phyloP scores from a whole-genome alignment of 2,888 invertebrate genomes.

The Molorchus minor region DNA sequence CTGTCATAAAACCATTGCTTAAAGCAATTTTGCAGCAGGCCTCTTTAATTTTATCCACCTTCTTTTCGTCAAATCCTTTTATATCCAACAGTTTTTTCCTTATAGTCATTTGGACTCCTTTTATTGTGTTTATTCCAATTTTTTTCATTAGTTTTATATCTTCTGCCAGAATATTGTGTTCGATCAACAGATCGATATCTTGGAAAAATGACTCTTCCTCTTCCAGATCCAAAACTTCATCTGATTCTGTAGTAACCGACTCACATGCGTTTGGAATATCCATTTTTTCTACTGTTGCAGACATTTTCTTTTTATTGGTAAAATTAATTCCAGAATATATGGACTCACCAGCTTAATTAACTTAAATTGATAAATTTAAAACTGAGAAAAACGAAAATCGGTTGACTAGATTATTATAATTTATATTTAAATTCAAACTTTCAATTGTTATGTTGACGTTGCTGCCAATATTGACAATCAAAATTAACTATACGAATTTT shows the following conservation, averaged over 20 bases:
- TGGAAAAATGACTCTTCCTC: conserved; percentile 77
- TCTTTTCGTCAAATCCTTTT: conserved; percentile 78
- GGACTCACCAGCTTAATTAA: too few relatives aligned
- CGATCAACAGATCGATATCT: conserved; percentile 74
- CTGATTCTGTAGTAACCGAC: conserved; percentile 37
- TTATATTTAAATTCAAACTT: conserved; percentile 1
- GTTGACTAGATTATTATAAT: too few relatives aligned
- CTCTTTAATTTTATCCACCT: conserved; percentile 81
- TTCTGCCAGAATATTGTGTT: conserved; percentile 73
- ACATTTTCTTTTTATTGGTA: conserved; percentile 3
- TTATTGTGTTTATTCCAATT: conserved; percentile 81
- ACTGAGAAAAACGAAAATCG: too few relatives aligned
- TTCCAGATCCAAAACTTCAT: conserved; percentile 61
- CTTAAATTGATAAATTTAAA: too few relatives aligned
- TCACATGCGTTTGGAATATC: conserved; percentile 29
- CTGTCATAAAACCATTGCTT: conserved; percentile 75
- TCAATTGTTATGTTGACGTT: conserved; percentile 1
- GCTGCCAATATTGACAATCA: not conserved
- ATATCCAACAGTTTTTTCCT: conserved; percentile 75
- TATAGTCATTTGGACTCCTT: conserved; percentile 83
- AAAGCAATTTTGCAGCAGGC: conserved; percentile 73
- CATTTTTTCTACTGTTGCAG: conserved; percentile 30
- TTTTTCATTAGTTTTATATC: conserved; percentile 81
- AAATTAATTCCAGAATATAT: too few relatives aligned
- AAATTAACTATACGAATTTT: too few relatives aligned